phyloP scores from a whole-genome alignment of 2,797 vertebrate species.

The Acrossocheilus wenchowensis region DNA sequence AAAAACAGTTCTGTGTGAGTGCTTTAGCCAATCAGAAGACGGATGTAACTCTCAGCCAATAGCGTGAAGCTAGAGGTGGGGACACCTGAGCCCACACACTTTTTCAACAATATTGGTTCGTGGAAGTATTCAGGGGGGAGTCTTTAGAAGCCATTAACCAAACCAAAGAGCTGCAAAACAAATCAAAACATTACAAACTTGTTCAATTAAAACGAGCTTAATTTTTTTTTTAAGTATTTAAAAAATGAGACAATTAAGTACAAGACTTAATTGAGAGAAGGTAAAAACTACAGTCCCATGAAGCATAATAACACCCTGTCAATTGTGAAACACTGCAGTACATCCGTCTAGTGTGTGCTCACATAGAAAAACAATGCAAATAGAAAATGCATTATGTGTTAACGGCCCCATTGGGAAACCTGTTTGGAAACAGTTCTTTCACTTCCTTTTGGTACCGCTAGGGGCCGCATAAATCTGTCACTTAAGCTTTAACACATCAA shows the following conservation, averaged over 20 bases:
- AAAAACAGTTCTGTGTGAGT: background rate
- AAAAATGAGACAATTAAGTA: background rate
- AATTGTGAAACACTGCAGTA: no score
- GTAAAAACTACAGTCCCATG: background rate
- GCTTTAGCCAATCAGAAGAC: background rate
- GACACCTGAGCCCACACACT: background rate
- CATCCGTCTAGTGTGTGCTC: no score
- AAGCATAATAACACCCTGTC: background rate
- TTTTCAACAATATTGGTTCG: no score
- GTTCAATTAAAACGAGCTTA: no score
- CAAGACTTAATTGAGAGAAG: background rate
- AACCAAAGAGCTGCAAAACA: background rate
- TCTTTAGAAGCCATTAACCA: background rate
- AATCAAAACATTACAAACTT: background rate
- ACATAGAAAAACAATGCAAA: no score
- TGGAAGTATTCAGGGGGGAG: no score
- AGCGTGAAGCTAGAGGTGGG: background rate
- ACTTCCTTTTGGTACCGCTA: no score
- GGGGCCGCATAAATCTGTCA: background rate
- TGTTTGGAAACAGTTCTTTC: background rate
- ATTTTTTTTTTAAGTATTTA: background rate
- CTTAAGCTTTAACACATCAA: background rate
- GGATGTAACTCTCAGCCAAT: background rate
- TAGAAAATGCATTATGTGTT: background rate
- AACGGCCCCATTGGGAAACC: background rate